Conservation (phyloP, 2,888 invertebrate genomes). For the Lobophora halterata region DNA sequence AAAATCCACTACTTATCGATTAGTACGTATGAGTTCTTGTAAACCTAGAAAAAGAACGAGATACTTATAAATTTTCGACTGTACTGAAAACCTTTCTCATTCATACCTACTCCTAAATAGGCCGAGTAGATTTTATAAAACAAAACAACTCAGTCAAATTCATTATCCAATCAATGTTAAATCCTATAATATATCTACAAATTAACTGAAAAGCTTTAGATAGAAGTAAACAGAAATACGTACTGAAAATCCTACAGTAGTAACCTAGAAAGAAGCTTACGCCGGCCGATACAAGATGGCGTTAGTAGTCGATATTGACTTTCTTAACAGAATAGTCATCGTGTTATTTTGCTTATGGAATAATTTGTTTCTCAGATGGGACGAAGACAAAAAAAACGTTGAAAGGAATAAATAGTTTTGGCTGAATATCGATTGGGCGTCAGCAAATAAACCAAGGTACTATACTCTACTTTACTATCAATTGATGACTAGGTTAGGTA, state of each 20-base stretch:
- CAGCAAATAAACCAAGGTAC: too few relatives aligned
- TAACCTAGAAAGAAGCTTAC: slow-evolving; percentile 23
- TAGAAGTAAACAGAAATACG: slow-evolving; percentile 18
- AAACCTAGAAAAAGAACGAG: not conserved
- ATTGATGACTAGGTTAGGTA: too few relatives aligned
- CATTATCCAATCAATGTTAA: slow-evolving; percentile 15
- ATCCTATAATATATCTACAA: slow-evolving; percentile 11
- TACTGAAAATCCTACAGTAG: slow-evolving; percentile 7
- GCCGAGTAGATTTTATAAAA: slow-evolving; percentile 4
- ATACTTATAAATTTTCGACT: not conserved
- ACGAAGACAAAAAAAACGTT: too few relatives aligned
- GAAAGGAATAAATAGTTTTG: too few relatives aligned
- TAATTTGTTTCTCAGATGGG: not conserved
- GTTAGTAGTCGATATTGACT: slow-evolving; percentile 22
- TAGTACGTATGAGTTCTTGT: too few relatives aligned
- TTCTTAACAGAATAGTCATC: slow-evolving; percentile 13
- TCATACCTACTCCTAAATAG: slow-evolving; percentile 6
- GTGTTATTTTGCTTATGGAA: slow-evolving; percentile 5
- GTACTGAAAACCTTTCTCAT: slow-evolving; percentile 10
- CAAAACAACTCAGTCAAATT: slow-evolving; percentile 11
- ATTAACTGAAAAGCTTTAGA: slow-evolving; percentile 8
- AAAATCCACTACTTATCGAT: too few relatives aligned
- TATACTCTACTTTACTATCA: too few relatives aligned
- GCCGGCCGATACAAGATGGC: slow-evolving; percentile 23
- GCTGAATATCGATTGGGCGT: too few relatives aligned